These are phyloP conservation scores for Eupithecia abbreviata DNA, from an alignment of 2,888 invertebrate species.

Conservation along the genomic window DNA sequence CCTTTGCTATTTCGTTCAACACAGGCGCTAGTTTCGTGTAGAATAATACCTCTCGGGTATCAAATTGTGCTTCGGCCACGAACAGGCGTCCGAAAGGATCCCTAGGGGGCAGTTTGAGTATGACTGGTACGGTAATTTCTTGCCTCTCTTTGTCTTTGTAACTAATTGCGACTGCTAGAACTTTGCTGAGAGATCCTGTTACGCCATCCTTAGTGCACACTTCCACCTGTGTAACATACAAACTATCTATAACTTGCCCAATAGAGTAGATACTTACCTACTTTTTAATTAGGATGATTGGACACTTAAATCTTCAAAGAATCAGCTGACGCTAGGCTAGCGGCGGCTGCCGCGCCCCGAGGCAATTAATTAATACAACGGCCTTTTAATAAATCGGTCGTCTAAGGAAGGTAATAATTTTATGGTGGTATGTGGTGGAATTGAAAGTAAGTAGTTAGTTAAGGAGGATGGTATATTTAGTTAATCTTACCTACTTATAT, in stretches of 20 bases:
- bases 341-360: neutral
- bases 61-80: conserved; percentile 92
- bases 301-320: neutral
- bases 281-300: neutral
- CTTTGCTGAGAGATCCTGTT: conserved; percentile 90
- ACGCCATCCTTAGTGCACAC: conserved; percentile 84
- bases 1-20: conserved; percentile 87
- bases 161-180: conserved; percentile 89
- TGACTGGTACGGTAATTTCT: conserved; percentile 76
- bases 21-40: conserved; percentile 90
- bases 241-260: neutral
- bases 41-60: conserved; percentile 91
- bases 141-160: conserved; percentile 80
- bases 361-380: neutral
- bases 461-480: too few species aligned
- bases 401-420: neutral
- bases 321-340: neutral
- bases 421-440: too few species aligned
- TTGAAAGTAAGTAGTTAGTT: neutral
- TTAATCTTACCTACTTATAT: too few species aligned
- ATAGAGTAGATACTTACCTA: neutral
- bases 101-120: conserved; percentile 90
- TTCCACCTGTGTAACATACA: conserved; percentile 56
- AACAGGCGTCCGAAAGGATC: conserved; percentile 91
- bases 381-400: neutral